phyloP scores from a whole-genome alignment of 2,888 invertebrate species.

The Melieria picta region DNA sequence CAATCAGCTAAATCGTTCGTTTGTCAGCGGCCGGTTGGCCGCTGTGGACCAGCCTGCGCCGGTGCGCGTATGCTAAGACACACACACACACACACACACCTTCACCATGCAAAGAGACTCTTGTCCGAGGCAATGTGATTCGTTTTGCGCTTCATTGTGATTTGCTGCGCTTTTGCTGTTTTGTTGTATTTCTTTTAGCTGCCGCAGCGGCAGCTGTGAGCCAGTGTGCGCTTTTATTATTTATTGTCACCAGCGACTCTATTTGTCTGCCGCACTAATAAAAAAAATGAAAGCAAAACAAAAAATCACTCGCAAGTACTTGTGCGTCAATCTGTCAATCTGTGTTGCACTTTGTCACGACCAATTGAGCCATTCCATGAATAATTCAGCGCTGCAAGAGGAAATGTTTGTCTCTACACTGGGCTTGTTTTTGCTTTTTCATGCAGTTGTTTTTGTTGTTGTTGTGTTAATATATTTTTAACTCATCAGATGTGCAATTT shows the following conservation, averaged over 20 bases:
- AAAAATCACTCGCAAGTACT: too few relatives aligned
- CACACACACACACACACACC: too few relatives aligned
- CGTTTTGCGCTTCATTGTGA: too few relatives aligned
- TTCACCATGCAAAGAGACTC: neutral
- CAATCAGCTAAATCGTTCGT: constrained; percentile 33
- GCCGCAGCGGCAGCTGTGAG: neutral
- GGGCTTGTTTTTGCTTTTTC: neutral
- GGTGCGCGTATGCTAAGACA: too few relatives aligned
- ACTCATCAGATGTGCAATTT: constrained; percentile 30
- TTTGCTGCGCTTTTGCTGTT: too few relatives aligned
- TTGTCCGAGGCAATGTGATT: too few relatives aligned
- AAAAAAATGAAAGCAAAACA: neutral
- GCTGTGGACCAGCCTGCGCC: too few relatives aligned
- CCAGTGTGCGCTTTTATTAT: constrained; percentile 19
- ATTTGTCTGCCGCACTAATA: constrained; percentile 7
- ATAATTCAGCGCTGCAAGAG: constrained; percentile 44
- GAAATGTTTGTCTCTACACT: constrained; percentile 7
- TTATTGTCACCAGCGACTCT: constrained; percentile 29
- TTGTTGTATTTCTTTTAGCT: too few relatives aligned
- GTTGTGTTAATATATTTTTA: constrained; percentile 14
- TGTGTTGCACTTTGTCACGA: constrained; percentile 47
- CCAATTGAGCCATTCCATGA: constrained; percentile 46
- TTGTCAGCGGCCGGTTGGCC: too few relatives aligned
- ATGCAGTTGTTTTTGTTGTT: constrained; percentile 1
- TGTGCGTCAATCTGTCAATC: constrained; percentile 44